Evolutionary conservation across 1,140 invertebrate species (phyloP).

Genomic region (Apocrypta bakeri): DNA sequence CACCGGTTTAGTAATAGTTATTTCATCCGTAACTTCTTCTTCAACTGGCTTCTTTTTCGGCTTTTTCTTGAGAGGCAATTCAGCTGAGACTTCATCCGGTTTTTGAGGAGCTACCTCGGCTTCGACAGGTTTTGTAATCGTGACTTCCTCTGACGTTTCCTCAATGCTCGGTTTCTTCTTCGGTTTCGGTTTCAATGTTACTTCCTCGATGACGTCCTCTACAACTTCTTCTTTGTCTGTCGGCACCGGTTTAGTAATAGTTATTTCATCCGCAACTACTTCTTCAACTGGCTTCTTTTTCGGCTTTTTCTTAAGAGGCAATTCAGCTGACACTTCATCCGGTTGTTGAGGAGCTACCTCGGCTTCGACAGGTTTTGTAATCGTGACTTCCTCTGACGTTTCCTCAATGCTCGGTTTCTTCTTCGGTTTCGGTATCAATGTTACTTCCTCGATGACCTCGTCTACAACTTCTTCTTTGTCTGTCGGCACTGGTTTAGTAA

Average conservation of each 20-base stretch:
- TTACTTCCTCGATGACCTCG: conserved; percentile 46
- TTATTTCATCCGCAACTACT: conserved; percentile 62
- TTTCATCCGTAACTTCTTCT: conserved; percentile 64
- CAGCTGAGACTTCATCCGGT: conserved; percentile 54
- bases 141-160: conserved; percentile 54
- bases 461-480: conserved; percentile 64
- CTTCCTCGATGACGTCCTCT: conserved; percentile 60
- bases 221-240: conserved; percentile 43
- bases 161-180: conserved; percentile 66
- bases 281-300: conserved; percentile 70
- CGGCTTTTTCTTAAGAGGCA: conserved; percentile 58
- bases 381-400: background rate
- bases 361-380: background rate
- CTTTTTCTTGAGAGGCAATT: conserved; percentile 64
- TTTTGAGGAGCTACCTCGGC: conserved; percentile 55
- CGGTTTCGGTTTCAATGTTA: conserved; percentile 72
- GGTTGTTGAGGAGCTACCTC: conserved; percentile 16
- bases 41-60: conserved; percentile 67
- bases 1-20: conserved; percentile 12
- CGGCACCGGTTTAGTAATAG: conserved; percentile 5
- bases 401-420: background rate
- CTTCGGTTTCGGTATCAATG: background rate
- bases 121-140: conserved; percentile 39
- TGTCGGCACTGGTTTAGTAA: conserved; percentile 56
- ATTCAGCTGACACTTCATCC: conserved; percentile 57